Evolutionary conservation across 1,140 invertebrate genomes (phyloP).

Genomic region (Brachionus koreanus): DNA sequence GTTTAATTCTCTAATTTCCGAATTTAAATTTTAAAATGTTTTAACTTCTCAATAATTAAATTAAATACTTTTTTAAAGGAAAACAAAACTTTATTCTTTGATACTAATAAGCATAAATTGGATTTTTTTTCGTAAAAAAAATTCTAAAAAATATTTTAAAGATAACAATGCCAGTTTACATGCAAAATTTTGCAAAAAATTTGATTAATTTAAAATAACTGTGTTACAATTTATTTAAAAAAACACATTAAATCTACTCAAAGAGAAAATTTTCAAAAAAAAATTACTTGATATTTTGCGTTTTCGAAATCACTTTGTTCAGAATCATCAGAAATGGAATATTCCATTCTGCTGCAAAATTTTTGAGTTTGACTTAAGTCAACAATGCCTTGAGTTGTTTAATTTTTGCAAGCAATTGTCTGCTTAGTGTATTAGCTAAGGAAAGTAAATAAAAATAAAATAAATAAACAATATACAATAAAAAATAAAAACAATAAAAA

Average conservation of each 20-base stretch:
- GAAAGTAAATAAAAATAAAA: background rate
- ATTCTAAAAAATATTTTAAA: background rate
- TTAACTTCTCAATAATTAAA: too few relatives aligned
- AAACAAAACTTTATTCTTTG: too few relatives aligned
- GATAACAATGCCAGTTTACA: too few relatives aligned
- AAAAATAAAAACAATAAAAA: background rate
- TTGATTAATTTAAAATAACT: background rate
- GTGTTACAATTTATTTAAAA: too few relatives aligned
- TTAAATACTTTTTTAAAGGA: too few relatives aligned
- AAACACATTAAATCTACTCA: too few relatives aligned
- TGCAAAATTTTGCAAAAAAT: background rate
- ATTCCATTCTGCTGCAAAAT: conserved; percentile 1
- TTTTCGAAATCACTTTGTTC: conserved; percentile 31
- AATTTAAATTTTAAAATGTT: too few relatives aligned
- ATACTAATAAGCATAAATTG: too few relatives aligned
- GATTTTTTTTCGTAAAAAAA: too few relatives aligned
- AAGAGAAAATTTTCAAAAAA: background rate
- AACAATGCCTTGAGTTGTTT: background rate
- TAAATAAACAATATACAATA: background rate
- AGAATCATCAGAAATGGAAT: conserved; percentile 42
- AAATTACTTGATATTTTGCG: conserved; percentile 25
- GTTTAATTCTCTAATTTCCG: too few relatives aligned
- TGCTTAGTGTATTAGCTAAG: background rate
- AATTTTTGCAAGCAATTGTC: background rate
- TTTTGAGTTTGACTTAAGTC: background rate